Evolutionary conservation across 2,888 invertebrate species (phyloP).

Genomic region (Unio pictorum): DNA sequence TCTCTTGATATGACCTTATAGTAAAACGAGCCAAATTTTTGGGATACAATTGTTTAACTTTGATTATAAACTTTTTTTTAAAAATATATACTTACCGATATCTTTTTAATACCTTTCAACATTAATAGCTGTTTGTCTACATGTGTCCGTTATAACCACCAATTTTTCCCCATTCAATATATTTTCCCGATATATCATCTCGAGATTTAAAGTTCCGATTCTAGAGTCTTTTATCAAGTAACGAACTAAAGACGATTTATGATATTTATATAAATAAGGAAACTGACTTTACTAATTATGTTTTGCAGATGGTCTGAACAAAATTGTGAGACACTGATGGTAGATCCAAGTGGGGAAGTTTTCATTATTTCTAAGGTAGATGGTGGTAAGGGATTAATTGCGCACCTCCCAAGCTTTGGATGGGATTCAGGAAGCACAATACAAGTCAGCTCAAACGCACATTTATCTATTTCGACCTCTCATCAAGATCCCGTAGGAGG

Average conservation of each 20-base stretch:
- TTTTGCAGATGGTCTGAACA: conserved; percentile 23
- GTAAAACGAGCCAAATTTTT: neutral
- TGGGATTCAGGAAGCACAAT: conserved; percentile 18
- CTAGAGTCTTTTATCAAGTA: neutral
- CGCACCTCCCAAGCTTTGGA: conserved; percentile 17
- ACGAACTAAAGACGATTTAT: too few species aligned
- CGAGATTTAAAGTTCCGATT: neutral
- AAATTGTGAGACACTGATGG: conserved; percentile 31
- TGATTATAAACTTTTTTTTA: too few species aligned
- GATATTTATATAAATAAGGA: too few species aligned
- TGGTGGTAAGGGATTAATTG: conserved; percentile 21
- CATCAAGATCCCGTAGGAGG: conserved; percentile 22
- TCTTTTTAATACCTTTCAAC: neutral
- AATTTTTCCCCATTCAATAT: neutral
- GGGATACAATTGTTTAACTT: neutral
- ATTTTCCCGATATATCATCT: neutral
- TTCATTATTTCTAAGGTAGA: conserved; percentile 27
- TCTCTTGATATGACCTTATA: neutral
- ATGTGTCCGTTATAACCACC: too few species aligned
- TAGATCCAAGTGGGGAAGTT: conserved; percentile 23
- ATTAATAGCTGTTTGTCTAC: neutral
- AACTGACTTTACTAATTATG: neutral
- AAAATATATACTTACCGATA: neutral
- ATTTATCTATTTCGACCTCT: conserved; percentile 14
- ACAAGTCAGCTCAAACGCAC: conserved; percentile 9